phyloP scores from a whole-genome alignment of 23 tunicate species.

The Trididemnum nubilum region DNA sequence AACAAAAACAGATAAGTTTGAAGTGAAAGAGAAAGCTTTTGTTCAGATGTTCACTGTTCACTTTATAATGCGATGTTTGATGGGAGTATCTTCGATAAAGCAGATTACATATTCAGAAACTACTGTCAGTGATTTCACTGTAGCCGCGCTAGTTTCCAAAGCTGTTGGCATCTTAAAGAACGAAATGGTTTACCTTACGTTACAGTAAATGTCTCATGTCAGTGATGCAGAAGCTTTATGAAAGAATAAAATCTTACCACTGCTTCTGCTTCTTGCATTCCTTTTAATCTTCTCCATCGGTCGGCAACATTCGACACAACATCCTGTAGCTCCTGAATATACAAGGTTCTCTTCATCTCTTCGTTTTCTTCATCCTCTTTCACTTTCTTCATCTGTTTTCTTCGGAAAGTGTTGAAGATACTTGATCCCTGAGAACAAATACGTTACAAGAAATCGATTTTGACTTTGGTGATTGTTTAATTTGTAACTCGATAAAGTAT shows the following conservation, averaged over 20 bases:
- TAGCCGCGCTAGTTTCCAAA: too few relatives aligned
- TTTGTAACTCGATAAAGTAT: background rate
- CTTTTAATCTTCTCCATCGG: slow-evolving; percentile 80
- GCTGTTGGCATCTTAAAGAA: too few relatives aligned
- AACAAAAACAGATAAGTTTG: too few relatives aligned
- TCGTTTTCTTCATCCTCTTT: slow-evolving; percentile 62
- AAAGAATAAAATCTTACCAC: slow-evolving; percentile 65
- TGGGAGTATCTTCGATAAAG: too few relatives aligned
- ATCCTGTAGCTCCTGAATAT: slow-evolving; percentile 78
- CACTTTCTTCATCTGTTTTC: slow-evolving; percentile 59
- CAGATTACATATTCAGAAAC: too few relatives aligned
- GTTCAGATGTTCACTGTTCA: too few relatives aligned
- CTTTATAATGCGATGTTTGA: too few relatives aligned
- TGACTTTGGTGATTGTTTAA: background rate
- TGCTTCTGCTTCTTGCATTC: slow-evolving; percentile 69
- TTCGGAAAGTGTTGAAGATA: slow-evolving; percentile 73
- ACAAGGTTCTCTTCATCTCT: slow-evolving; percentile 81
- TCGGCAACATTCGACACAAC: slow-evolving; percentile 69
- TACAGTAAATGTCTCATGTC: too few relatives aligned
- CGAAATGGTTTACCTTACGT: too few relatives aligned
- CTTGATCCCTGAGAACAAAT: slow-evolving; percentile 42
- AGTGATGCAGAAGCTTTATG: too few relatives aligned
- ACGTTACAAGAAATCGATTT: background rate
- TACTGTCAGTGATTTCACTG: too few relatives aligned
- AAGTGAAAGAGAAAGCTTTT: too few relatives aligned